A percentile compares a stretch with the other conserved stretches of the same genome.
Evolutionary conservation across 2,113 vertebrate species (phyloP).

Genomic region (Pogona vitticeps): DNA sequence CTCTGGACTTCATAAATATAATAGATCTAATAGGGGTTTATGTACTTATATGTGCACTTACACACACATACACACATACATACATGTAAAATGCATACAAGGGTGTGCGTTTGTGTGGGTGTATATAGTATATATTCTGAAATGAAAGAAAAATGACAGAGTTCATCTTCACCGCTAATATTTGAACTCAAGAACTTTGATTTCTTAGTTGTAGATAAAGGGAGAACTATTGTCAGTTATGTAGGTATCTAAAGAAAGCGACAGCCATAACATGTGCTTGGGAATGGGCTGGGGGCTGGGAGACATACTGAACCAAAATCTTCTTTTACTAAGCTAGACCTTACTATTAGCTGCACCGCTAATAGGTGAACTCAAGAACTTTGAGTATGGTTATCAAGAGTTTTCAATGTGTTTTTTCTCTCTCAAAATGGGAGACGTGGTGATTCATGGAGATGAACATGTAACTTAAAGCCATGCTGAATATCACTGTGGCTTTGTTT

Average conservation of each 20-base stretch:
- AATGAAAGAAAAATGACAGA: background rate
- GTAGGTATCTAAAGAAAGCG: no score
- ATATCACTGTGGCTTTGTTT: conserved; percentile 33
- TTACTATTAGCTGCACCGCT: conserved; percentile 37
- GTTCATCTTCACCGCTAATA: no score
- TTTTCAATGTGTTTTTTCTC: conserved; percentile 34
- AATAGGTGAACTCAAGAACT: no score
- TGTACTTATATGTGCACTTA: background rate
- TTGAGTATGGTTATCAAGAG: conserved; percentile 41
- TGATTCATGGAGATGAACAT: conserved; percentile 49
- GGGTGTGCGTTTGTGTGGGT: no score
- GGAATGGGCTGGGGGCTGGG: no score
- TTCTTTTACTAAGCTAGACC: background rate
- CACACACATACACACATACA: background rate
- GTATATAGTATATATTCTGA: no score
- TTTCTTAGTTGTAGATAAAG: no score
- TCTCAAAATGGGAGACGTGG: conserved; percentile 36
- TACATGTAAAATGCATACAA: no score
- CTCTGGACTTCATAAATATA: background rate
- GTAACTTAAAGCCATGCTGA: conserved; percentile 50
- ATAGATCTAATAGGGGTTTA: background rate
- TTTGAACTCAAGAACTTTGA: no score
- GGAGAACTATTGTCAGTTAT: no score
- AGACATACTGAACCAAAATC: background rate
- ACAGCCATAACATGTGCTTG: no score